phyloP scores from a whole-genome alignment of 2,888 invertebrate genomes.

The Steinernema carpocapsae region DNA sequence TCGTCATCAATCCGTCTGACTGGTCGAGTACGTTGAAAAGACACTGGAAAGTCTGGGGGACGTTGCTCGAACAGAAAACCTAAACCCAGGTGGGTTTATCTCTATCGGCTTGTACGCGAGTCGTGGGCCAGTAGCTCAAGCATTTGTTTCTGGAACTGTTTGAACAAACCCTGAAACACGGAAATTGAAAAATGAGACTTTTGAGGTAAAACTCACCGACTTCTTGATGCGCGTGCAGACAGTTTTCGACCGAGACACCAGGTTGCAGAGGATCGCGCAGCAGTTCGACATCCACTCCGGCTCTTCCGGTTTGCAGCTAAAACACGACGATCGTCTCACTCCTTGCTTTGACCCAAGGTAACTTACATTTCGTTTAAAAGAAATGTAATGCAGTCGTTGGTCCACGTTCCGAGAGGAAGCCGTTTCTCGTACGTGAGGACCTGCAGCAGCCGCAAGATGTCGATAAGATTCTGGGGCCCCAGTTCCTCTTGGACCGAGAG shows the following conservation, averaged over 20 bases:
- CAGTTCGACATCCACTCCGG: conserved; percentile 63
- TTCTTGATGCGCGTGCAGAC: conserved; percentile 54
- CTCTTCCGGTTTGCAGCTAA: conserved; percentile 40
- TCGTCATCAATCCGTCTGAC: conserved; percentile 66
- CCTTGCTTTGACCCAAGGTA: neutral
- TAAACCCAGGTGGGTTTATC: conserved; percentile 36
- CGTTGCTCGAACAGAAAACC: conserved; percentile 67
- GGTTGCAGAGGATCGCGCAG: conserved; percentile 64
- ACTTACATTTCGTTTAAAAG: conserved; percentile 58
- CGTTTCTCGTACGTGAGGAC: conserved; percentile 58
- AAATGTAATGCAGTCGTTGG: conserved; percentile 55
- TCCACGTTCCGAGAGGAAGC: conserved; percentile 55
- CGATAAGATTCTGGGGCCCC: conserved; percentile 64
- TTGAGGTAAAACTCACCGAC: conserved; percentile 44
- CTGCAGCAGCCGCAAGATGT: conserved; percentile 56
- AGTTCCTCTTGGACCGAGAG: conserved; percentile 55
- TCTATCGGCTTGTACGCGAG: conserved; percentile 44
- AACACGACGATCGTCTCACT: neutral
- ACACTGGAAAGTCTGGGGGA: conserved; percentile 70
- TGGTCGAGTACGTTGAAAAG: conserved; percentile 70
- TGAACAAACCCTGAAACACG: conserved; percentile 50
- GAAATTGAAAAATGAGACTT: conserved; percentile 8
- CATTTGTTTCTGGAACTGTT: conserved; percentile 51
- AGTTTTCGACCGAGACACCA: conserved; percentile 58
- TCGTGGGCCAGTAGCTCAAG: conserved; percentile 55